phyloP scores from a whole-genome alignment of 1,140 invertebrate genomes.

The Druon quercuslanigerum region DNA sequence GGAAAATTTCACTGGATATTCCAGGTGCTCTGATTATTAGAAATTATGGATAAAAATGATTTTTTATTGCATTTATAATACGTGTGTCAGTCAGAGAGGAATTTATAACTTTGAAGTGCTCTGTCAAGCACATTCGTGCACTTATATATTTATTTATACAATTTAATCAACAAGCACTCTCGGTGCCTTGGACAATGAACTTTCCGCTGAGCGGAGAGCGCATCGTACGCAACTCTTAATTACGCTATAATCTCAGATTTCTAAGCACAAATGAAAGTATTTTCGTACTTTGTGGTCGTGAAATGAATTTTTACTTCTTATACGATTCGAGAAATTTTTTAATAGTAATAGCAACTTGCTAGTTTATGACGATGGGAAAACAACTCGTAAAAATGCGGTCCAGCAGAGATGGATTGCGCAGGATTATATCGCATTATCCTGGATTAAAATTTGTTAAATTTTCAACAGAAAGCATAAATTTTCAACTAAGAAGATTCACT shows the following conservation, averaged over 20 bases:
- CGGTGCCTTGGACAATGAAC: constrained; percentile 22
- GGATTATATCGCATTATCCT: too few relatives aligned
- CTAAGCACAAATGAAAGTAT: constrained; percentile 28
- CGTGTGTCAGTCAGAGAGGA: background rate
- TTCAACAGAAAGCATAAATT: too few relatives aligned
- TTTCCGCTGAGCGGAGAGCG: constrained; percentile 21
- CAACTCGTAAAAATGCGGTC: too few relatives aligned
- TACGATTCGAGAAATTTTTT: background rate
- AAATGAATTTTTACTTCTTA: constrained; percentile 7
- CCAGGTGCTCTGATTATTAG: background rate
- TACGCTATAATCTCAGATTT: constrained; percentile 25
- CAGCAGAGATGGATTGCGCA: too few relatives aligned
- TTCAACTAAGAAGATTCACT: too few relatives aligned
- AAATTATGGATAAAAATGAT: background rate
- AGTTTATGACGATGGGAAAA: too few relatives aligned
- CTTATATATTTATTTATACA: constrained; percentile 6
- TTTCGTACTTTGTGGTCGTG: constrained; percentile 1
- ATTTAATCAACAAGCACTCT: constrained; percentile 32
- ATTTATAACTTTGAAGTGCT: background rate
- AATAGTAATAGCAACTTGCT: too few relatives aligned
- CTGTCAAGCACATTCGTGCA: background rate
- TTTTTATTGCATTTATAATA: background rate
- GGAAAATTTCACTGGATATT: background rate
- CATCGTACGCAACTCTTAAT: constrained; percentile 22
- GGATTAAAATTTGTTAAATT: too few relatives aligned